These are phyloP conservation scores for Podabrus alpinus DNA, from an alignment of 2,888 invertebrate genomes.

Conservation along the genomic window DNA sequence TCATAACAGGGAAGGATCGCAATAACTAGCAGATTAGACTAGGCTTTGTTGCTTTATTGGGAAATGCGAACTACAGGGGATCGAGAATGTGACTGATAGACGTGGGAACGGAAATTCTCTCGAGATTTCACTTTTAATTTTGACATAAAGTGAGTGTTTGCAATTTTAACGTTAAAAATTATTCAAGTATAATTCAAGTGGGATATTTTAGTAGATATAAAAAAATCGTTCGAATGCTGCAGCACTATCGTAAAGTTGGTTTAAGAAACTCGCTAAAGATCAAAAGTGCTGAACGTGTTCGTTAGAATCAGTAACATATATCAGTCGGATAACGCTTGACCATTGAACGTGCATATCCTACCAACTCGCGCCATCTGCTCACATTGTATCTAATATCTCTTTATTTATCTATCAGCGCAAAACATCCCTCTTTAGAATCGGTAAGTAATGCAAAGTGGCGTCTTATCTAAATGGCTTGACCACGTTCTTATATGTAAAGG, in stretches of 20 bases:
- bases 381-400: slow-evolving; percentile 47
- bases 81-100: slow-evolving; percentile 43
- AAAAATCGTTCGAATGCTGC: slow-evolving; percentile 19
- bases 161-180: slow-evolving; percentile 24
- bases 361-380: slow-evolving; percentile 35
- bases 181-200: slow-evolving; percentile 12
- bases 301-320: slow-evolving; percentile 39
- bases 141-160: slow-evolving; percentile 26
- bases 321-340: slow-evolving; percentile 36
- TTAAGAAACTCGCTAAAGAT: slow-evolving; percentile 35
- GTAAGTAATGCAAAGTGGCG: slow-evolving; percentile 48
- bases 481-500: slow-evolving; percentile 48
- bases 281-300: slow-evolving; percentile 39
- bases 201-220: neutral
- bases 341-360: slow-evolving; percentile 37
- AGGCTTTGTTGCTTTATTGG: slow-evolving; percentile 46
- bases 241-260: slow-evolving; percentile 31
- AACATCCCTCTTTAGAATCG: slow-evolving; percentile 40
- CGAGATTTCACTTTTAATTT: slow-evolving; percentile 17
- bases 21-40: slow-evolving; percentile 47
- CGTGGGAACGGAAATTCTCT: slow-evolving; percentile 40
- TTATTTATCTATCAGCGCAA: slow-evolving; percentile 53
- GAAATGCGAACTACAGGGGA: slow-evolving; percentile 40
- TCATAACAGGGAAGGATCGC: slow-evolving; percentile 36
- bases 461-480: slow-evolving; percentile 53